phyloP scores from a whole-genome alignment of 2,113 vertebrate genomes.

The Bucco capensis region DNA sequence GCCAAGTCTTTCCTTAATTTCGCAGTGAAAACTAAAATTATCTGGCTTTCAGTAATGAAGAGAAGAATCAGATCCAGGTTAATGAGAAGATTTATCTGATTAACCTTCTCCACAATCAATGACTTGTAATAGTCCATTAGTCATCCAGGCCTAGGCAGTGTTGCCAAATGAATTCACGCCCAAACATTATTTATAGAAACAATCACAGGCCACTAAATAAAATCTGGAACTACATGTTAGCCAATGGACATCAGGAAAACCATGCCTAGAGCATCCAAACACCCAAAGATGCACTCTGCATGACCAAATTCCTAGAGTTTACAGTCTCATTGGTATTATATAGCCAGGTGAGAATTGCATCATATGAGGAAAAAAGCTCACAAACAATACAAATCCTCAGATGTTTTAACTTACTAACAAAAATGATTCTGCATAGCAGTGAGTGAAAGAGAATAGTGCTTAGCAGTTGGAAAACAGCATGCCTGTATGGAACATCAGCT shows the following conservation, averaged over 20 bases:
- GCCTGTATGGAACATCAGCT: not conserved
- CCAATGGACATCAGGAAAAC: not conserved
- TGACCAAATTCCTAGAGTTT: not conserved
- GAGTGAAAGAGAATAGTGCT: not conserved
- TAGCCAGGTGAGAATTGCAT: not conserved
- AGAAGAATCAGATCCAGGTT: not conserved
- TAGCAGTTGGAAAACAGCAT: not conserved
- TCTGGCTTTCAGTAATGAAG: not conserved
- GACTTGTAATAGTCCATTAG: not conserved
- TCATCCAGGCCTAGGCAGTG: not conserved
- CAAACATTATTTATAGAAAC: not conserved
- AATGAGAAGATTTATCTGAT: slow-evolving; percentile 30
- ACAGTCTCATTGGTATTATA: not conserved
- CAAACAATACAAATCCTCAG: not conserved
- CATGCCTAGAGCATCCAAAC: not conserved
- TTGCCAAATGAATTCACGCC: not conserved
- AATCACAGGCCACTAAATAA: not conserved
- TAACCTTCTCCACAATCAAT: not conserved
- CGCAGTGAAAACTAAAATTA: not conserved
- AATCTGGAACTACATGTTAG: not conserved
- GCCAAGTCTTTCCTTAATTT: not conserved
- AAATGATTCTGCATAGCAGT: not conserved
- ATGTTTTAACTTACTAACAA: not conserved
- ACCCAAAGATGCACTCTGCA: not conserved
- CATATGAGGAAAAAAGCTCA: not conserved